These are phyloP conservation scores for Phorcus lineatus DNA, from an alignment of 2,888 invertebrate genomes.

Conservation along the genomic window DNA sequence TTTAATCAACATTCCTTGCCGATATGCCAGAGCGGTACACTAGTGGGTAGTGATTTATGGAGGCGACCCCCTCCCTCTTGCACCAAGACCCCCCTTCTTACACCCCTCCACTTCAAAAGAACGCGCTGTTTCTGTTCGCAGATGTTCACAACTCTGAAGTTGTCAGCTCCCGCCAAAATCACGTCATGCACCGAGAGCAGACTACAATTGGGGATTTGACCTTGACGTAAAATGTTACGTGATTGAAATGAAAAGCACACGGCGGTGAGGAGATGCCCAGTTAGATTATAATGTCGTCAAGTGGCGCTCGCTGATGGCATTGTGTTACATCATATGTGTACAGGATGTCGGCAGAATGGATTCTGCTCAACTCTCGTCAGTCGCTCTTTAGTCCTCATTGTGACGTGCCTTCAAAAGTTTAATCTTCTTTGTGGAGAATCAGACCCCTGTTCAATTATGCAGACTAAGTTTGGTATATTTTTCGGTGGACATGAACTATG, in stretches of 20 bases:
- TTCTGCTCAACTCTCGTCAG: no score
- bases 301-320: no score
- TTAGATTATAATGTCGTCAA: no score
- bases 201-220: neutral
- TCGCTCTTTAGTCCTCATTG: no score
- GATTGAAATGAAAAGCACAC: neutral
- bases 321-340: no score
- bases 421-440: no score
- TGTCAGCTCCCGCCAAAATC: constrained; percentile 18
- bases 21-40: constrained; percentile 16
- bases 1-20: constrained; percentile 25
- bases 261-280: no score
- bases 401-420: no score
- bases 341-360: no score
- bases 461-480: no score
- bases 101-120: neutral
- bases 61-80: neutral
- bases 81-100: neutral
- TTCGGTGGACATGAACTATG: no score
- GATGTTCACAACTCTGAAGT: constrained; percentile 6
- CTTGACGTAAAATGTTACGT: neutral
- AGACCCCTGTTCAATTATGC: no score
- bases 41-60: constrained; percentile 14
- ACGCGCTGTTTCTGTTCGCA: constrained; percentile 13
- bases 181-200: constrained; percentile 1